Base-by-base conservation (phyloP, 92 coral and sea anemone genomes). In the Paramuricea clavata region DNA sequence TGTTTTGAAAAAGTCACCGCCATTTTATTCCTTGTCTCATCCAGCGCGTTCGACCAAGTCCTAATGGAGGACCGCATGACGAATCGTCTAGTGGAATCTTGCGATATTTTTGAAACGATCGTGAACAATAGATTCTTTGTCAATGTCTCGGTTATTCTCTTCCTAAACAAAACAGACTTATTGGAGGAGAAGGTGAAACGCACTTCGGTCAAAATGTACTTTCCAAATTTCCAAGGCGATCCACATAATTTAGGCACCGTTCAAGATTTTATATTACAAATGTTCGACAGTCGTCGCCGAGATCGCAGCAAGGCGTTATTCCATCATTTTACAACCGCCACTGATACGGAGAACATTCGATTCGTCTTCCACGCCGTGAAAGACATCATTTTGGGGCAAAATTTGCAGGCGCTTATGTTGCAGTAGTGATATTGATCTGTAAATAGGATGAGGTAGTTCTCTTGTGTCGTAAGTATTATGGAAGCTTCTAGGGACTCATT, bases 61-160 rank as follows among this genome's bases (percentile, higher is more conserved):
- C 93, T 97, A 36, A 97, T 97, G 99, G 99, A 97, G 81, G 99
- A 97, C 83, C 87, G 99, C 87, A 94, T 95, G 86, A 97, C 99
- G 42, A 97, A 97, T 91, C 99, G 99, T 69, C 95, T 97, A 49
- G 99, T 94, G 59, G 99, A 97, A 81, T 97, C 99, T 17, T 97
- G 99, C 95, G 95, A 97, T 89, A 97, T 97, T 89, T 97, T 97
- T 89, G 99, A 97, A 93, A 97, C 99, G 69, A 97, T 97, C 89
- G 99, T 97, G 92, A 97, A 97, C 94, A 97, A 97, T 91, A 94
- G 95, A 90, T 97, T 97, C 92, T 97, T 97, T 87, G 97, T 98
- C 92, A 94, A 94, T 88, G 99, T 97, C 74, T 97, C 99, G 47
- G 94, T 97, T 87, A 97, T 97, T 93, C 93, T 97, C 44, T 97